Conservation (phyloP, 2,113 vertebrate genomes). For the Orcinus orca region DNA sequence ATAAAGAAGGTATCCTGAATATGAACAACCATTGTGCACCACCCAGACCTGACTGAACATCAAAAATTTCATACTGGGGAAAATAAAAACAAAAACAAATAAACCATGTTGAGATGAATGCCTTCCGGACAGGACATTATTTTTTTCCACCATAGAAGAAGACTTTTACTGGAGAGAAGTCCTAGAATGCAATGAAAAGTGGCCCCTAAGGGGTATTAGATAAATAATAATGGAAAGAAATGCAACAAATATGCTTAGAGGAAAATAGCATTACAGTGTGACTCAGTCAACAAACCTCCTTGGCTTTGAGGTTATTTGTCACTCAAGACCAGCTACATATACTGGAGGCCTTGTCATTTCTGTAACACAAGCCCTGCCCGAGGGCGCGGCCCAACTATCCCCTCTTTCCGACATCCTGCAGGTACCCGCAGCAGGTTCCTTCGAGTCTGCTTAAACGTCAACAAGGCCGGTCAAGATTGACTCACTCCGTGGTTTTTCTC, state of each 20-base stretch:
- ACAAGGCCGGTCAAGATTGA: not conserved
- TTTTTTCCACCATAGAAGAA: not conserved
- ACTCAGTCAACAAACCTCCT: not conserved
- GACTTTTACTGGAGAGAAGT: not conserved
- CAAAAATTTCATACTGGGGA: not conserved
- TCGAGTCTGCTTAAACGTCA: not conserved
- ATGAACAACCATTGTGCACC: not conserved
- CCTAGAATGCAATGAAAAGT: not conserved
- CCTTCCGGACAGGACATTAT: not conserved
- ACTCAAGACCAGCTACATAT: not conserved
- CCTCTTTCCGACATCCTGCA: not conserved
- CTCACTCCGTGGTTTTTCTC: not conserved
- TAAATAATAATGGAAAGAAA: not conserved
- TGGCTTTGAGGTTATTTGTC: not conserved
- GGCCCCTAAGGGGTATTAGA: not conserved
- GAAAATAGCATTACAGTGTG: not conserved
- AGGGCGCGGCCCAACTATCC: not conserved
- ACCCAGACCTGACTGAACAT: too few relatives aligned
- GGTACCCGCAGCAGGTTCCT: not conserved
- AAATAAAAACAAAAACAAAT: not conserved
- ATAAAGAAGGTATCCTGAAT: not conserved
- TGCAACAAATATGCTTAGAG: too few relatives aligned
- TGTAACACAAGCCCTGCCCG: not conserved
- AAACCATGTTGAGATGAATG: not conserved
- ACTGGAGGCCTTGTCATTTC: accelerated